These are phyloP conservation scores for Neotragus moschatus DNA, from an alignment of 2,113 vertebrate genomes.

Conservation along the genomic window DNA sequence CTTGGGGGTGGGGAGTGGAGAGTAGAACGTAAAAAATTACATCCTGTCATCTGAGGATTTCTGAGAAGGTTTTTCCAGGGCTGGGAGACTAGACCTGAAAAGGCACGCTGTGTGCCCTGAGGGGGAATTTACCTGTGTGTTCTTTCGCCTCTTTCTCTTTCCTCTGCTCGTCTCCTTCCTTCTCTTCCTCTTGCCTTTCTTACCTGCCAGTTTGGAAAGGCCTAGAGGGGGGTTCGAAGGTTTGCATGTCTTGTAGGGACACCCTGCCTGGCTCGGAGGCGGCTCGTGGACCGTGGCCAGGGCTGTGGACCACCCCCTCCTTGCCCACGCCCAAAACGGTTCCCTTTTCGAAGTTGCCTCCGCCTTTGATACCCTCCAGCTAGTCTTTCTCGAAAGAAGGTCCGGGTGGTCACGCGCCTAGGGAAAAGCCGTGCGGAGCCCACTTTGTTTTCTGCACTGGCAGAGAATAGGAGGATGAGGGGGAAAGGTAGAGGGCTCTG, in stretches of 20 bases:
- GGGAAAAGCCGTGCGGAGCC: accelerated
- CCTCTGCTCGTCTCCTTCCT: neutral
- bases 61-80: conserved; percentile 53
- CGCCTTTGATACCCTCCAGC: no score
- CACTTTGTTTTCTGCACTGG: conserved; percentile 33
- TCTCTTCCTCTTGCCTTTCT: neutral
- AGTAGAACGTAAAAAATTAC: conserved; percentile 62
- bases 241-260: neutral
- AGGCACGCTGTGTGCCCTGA: conserved; percentile 62
- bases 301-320: neutral
- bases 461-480: neutral
- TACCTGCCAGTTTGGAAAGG: neutral
- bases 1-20: neutral
- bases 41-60: conserved; percentile 58
- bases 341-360: neutral
- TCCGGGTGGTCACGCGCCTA: neutral
- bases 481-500: neutral
- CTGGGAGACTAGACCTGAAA: conserved; percentile 69
- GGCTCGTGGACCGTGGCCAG: accelerated
- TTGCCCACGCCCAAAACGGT: neutral
- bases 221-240: neutral
- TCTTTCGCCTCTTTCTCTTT: neutral
- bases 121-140: conserved; percentile 56
- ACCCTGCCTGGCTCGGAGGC: neutral
- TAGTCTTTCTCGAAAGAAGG: neutral